phyloP scores from a whole-genome alignment of 2,888 invertebrate genomes.

The Xanthorhoe spadicearia region DNA sequence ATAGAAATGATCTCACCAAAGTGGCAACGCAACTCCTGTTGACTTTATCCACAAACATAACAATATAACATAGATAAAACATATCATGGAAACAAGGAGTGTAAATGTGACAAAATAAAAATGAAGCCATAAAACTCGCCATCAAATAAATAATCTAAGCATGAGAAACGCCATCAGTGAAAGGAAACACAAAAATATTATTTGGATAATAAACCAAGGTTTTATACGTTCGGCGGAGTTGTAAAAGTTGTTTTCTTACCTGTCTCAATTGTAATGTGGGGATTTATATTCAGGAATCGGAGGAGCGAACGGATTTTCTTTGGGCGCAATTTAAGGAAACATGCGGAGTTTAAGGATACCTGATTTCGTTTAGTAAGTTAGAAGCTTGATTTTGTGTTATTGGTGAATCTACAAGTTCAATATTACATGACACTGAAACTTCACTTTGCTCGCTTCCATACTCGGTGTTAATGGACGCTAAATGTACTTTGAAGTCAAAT shows the following conservation, averaged over 20 bases:
- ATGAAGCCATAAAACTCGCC: constrained; percentile 28
- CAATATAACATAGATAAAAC: too few relatives aligned
- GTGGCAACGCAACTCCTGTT: too few relatives aligned
- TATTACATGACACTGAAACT: too few relatives aligned
- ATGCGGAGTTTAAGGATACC: not conserved
- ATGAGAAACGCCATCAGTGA: constrained; percentile 23
- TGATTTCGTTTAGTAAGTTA: too few relatives aligned
- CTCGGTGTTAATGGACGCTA: too few relatives aligned
- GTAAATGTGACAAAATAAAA: constrained; percentile 30
- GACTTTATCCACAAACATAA: too few relatives aligned
- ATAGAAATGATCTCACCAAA: too few relatives aligned
- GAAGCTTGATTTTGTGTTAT: too few relatives aligned
- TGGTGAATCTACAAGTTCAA: too few relatives aligned
- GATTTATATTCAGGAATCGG: constrained; percentile 36
- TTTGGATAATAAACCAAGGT: constrained; percentile 41
- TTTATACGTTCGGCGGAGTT: constrained; percentile 41
- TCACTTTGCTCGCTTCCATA: too few relatives aligned
- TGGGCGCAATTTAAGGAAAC: constrained; percentile 6
- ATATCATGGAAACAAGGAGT: constrained; percentile 4
- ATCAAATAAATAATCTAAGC: constrained; percentile 33
- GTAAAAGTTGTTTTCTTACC: constrained; percentile 47
- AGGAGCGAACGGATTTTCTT: not conserved
- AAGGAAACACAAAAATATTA: constrained; percentile 34
- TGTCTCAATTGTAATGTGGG: constrained; percentile 39
- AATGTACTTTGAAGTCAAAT: too few relatives aligned